Conservation (phyloP, 2,113 vertebrate genomes). For the Mobula hypostoma region DNA sequence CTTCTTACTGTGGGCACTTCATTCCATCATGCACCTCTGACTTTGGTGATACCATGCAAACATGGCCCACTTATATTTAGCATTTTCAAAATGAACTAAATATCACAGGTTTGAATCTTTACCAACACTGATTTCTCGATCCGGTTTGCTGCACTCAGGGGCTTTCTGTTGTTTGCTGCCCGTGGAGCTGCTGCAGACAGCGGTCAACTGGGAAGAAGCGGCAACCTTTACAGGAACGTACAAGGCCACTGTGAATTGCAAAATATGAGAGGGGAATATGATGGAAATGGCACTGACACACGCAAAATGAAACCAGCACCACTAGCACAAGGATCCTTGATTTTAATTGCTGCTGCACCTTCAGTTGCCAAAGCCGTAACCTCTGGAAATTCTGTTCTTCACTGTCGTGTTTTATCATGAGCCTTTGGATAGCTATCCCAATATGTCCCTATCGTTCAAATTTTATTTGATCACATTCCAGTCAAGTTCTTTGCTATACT, state of each 20-base stretch:
- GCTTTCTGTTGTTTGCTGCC: constrained; percentile 29
- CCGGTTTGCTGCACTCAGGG: constrained; percentile 22
- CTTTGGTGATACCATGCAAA: constrained; percentile 32
- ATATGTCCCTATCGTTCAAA: not conserved
- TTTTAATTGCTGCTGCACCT: not conserved
- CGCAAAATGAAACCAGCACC: constrained; percentile 14
- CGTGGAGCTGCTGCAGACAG: constrained; percentile 17
- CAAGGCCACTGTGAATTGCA: constrained; percentile 35
- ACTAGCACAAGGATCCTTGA: constrained; percentile 7
- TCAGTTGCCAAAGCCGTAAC: not conserved
- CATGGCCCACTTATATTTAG: constrained; percentile 21
- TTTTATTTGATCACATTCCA: no score
- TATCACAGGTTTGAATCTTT: constrained; percentile 34
- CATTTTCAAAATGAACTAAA: constrained; percentile 29
- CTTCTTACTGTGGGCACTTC: not conserved
- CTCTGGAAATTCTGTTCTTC: not conserved
- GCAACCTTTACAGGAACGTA: constrained; percentile 34
- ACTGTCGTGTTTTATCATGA: not conserved
- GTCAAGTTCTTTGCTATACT: not conserved
- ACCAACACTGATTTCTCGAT: constrained; percentile 24
- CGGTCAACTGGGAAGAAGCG: constrained; percentile 18
- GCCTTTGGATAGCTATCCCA: not conserved
- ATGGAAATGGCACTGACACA: constrained; percentile 31
- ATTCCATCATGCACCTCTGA: not conserved
- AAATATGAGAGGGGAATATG: constrained; percentile 33